Percentiles rank a stretch among this genome's conserved stretches.
phyloP scores from a whole-genome alignment of 1,140 invertebrate species.

The Trachelipus rathkii region DNA sequence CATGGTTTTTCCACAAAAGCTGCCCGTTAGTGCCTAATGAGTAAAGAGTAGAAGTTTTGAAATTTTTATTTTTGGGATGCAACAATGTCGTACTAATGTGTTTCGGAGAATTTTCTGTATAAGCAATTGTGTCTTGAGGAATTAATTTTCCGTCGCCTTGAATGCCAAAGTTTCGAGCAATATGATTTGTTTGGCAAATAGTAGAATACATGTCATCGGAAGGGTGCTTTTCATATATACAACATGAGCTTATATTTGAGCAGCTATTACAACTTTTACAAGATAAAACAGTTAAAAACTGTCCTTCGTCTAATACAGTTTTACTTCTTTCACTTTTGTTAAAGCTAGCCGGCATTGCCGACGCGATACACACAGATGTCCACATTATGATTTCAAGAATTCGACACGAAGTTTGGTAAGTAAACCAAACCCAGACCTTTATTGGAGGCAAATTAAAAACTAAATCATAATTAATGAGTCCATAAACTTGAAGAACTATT shows the following conservation, averaged over 20 bases:
- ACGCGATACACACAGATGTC: conserved; percentile 24
- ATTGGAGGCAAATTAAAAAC: conserved; percentile 20
- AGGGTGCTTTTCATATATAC: conserved; percentile 26
- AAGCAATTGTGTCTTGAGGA: conserved; percentile 62
- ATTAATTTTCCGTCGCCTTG: conserved; percentile 67
- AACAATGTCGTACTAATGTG: conserved; percentile 29
- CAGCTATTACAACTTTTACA: conserved; percentile 27
- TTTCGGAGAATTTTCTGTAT: conserved; percentile 51
- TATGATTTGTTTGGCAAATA: conserved; percentile 77
- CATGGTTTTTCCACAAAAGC: conserved; percentile 54
- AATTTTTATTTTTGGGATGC: conserved; percentile 26
- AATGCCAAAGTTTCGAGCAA: conserved; percentile 74
- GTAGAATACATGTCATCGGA: conserved; percentile 66
- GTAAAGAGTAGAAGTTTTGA: conserved; percentile 54
- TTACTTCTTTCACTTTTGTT: conserved; percentile 14
- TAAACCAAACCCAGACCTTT: conserved; percentile 28
- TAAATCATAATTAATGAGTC: conserved; percentile 22
- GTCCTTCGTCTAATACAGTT: conserved; percentile 13
- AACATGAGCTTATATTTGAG: conserved; percentile 27
- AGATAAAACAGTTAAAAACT: conserved; percentile 18
- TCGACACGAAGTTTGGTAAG: conserved; percentile 23
- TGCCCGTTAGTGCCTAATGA: conserved; percentile 51
- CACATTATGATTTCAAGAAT: conserved; percentile 29
- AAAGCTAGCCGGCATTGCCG: conserved; percentile 22
- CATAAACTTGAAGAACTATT: conserved; percentile 25